Conservation (phyloP, 2,797 vertebrate genomes). For the Sciurus carolinensis region DNA sequence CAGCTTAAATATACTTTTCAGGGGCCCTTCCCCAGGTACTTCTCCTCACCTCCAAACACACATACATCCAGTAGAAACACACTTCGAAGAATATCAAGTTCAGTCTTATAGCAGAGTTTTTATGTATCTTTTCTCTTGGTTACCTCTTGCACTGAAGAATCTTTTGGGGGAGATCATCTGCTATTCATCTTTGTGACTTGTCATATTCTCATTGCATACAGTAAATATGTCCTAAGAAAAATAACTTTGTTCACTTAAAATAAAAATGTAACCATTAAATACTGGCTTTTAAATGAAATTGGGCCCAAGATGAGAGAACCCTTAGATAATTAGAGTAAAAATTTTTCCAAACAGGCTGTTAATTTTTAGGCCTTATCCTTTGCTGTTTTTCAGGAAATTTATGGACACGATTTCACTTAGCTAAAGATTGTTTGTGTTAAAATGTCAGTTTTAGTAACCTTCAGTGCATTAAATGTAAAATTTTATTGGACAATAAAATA, state of each 20-base stretch:
- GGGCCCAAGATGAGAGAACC: constrained; percentile 43
- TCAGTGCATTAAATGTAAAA: background rate
- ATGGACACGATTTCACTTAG: background rate
- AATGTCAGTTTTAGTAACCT: constrained; percentile 38
- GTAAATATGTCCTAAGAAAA: constrained; percentile 4
- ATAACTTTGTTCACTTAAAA: constrained; percentile 30
- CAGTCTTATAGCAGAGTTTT: background rate
- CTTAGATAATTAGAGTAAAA: constrained; percentile 5
- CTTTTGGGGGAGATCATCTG: constrained; percentile 1
- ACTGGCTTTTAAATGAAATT: constrained; percentile 22
- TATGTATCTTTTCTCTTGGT: constrained; percentile 21
- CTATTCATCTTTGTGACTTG: constrained; percentile 41
- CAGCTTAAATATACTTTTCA: constrained; percentile 14
- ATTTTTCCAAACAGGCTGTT: constrained; percentile 10
- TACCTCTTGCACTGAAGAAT: constrained; percentile 54
- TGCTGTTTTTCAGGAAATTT: constrained; percentile 53
- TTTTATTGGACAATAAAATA: background rate
- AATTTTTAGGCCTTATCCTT: constrained; percentile 42
- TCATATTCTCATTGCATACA: constrained; percentile 42
- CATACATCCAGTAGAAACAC: background rate
- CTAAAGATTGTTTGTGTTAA: constrained; percentile 52
- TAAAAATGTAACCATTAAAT: constrained; percentile 30
- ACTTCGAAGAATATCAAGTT: background rate
- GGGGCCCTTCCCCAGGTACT: background rate
- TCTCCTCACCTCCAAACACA: background rate